A percentile compares a stretch with the other conserved stretches of the same genome.
Evolutionary conservation across 53 echinoderm and acorn worm species (phyloP).

Genomic region (Henricia sp.): DNA sequence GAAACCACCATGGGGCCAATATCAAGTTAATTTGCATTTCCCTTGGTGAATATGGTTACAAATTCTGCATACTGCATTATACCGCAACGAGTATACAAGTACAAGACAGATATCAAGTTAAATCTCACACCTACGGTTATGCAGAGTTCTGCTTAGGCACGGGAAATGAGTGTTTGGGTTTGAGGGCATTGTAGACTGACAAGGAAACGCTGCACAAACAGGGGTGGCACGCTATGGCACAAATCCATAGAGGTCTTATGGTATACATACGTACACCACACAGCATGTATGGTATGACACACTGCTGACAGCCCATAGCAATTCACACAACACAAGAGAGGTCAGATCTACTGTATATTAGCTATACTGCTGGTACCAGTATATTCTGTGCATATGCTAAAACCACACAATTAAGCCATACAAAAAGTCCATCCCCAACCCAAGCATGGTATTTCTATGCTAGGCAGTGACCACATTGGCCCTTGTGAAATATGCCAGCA

Average conservation of each 20-base stretch:
- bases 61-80: no score
- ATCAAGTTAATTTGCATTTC: no score
- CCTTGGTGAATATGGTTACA: no score
- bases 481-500: neutral
- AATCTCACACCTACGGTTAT: conserved; percentile 34
- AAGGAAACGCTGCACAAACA: conserved; percentile 39
- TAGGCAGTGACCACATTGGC: neutral
- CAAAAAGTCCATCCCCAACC: neutral
- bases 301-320: neutral
- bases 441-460: neutral
- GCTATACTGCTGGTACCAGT: neutral
- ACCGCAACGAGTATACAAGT: no score
- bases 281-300: neutral
- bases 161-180: conserved; percentile 63
- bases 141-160: conserved; percentile 5
- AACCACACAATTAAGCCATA: conserved; percentile 43
- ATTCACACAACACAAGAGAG: neutral
- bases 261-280: conserved; percentile 43
- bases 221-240: conserved; percentile 53
- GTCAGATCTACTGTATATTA: neutral
- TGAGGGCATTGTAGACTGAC: conserved; percentile 10
- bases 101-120: neutral
- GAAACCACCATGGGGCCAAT: no score
- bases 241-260: no score
- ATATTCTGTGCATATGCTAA: conserved; percentile 12